Percentiles rank a stretch among this genome's conserved stretches.
Evolutionary conservation across 2,113 vertebrate genomes (phyloP).

Genomic region (Apistogramma diplotaenia): DNA sequence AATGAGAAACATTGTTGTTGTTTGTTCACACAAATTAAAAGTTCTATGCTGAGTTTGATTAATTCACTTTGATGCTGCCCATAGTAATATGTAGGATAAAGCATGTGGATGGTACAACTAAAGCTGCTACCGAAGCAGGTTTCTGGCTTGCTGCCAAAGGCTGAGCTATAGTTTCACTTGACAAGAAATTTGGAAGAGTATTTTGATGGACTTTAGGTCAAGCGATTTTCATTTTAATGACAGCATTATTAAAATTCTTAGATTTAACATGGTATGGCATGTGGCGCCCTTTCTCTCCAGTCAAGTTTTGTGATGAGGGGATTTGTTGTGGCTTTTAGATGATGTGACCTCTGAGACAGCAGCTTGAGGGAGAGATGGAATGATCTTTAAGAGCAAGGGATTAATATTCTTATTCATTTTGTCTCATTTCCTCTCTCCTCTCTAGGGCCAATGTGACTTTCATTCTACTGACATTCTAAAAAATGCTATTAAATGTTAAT

Average conservation of each 20-base stretch:
- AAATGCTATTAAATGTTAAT: slow-evolving; percentile 77
- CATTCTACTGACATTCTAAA: slow-evolving; percentile 71
- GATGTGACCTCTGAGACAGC: slow-evolving; percentile 60
- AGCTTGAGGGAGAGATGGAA: slow-evolving; percentile 38
- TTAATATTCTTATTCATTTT: slow-evolving; percentile 70
- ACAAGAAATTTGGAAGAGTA: background rate
- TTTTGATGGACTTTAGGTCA: background rate
- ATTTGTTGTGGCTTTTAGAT: slow-evolving; percentile 62
- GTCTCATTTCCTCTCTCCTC: slow-evolving; percentile 44
- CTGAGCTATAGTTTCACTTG: background rate
- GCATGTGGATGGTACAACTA: background rate
- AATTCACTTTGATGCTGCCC: background rate
- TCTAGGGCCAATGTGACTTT: slow-evolving; percentile 58
- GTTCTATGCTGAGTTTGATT: background rate
- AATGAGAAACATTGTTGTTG: too few species aligned
- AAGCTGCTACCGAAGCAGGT: too few species aligned
- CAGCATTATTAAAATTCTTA: slow-evolving; percentile 29
- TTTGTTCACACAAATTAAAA: background rate
- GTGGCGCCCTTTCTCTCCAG: slow-evolving; percentile 48
- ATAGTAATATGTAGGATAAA: background rate
- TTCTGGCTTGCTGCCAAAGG: background rate
- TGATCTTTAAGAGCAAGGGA: slow-evolving; percentile 61
- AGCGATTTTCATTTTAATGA: slow-evolving; percentile 41
- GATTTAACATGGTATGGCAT: slow-evolving; percentile 17
- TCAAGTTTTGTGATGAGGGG: slow-evolving; percentile 53